phyloP scores from a whole-genome alignment of 1,140 invertebrate species.

The Listronotus bonariensis region DNA sequence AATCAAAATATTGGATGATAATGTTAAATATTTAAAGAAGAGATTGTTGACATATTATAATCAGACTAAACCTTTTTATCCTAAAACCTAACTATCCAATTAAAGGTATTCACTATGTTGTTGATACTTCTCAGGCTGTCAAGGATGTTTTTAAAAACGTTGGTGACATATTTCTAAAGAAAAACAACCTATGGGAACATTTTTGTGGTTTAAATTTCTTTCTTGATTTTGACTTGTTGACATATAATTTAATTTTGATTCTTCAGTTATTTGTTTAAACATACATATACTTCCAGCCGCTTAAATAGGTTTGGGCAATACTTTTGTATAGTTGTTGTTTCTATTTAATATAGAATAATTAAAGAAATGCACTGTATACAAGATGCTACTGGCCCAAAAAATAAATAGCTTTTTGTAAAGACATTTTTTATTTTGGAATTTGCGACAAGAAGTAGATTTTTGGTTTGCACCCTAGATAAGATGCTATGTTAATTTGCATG shows the following conservation, averaged over 20 bases:
- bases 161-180: slow-evolving; percentile 71
- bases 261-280: not conserved
- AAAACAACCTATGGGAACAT: slow-evolving; percentile 18
- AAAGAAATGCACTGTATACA: no score
- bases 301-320: slow-evolving; percentile 4
- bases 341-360: slow-evolving; percentile 7
- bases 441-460: no score
- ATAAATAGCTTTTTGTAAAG: no score
- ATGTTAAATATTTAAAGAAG: slow-evolving; percentile 86
- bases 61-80: slow-evolving; percentile 91
- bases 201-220: not conserved
- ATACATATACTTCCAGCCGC: not conserved
- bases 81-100: no score
- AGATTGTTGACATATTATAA: slow-evolving; percentile 83
- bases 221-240: no score
- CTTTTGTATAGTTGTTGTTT: slow-evolving; percentile 19
- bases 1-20: slow-evolving; percentile 88
- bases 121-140: slow-evolving; percentile 75
- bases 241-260: slow-evolving; percentile 1
- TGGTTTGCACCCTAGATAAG: no score
- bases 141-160: slow-evolving; percentile 76
- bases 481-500: no score
- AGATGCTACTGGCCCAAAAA: no score
- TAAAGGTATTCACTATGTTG: slow-evolving; percentile 73
- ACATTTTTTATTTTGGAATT: no score